phyloP scores from a whole-genome alignment of 1,140 invertebrate genomes.

The Orchestia grillus region DNA sequence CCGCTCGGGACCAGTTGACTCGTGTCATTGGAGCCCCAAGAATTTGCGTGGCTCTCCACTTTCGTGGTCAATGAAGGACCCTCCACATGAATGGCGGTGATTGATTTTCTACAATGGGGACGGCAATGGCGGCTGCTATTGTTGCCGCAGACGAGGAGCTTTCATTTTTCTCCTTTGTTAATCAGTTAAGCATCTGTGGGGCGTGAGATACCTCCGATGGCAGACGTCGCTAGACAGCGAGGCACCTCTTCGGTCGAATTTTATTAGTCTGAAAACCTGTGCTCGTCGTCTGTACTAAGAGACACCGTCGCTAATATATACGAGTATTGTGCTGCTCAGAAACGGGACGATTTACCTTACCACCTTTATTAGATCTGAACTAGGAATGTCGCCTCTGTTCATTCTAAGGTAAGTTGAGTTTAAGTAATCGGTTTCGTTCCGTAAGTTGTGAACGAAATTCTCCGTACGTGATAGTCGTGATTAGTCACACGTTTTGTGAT shows the following conservation, averaged over 20 bases:
- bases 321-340: background rate
- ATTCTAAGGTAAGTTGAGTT: no score
- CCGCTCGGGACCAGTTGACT: background rate
- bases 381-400: no score
- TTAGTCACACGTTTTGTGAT: background rate
- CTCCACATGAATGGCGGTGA: constrained; percentile 39
- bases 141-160: constrained; percentile 15
- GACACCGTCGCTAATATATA: background rate
- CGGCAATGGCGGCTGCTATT: constrained; percentile 9
- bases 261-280: background rate
- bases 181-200: constrained; percentile 35
- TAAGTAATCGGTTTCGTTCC: background rate
- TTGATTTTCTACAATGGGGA: constrained; percentile 37
- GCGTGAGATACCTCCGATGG: constrained; percentile 11
- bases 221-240: background rate
- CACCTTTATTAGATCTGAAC: background rate
- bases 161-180: constrained; percentile 32
- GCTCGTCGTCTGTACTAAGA: background rate
- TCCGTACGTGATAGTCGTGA: background rate
- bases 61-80: constrained; percentile 39
- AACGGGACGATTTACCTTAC: background rate
- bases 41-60: constrained; percentile 33
- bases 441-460: background rate
- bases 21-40: constrained; percentile 29
- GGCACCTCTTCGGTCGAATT: background rate